Evolutionary conservation across 1,140 invertebrate genomes (phyloP).

Genomic region (Cyclargus thomasi): DNA sequence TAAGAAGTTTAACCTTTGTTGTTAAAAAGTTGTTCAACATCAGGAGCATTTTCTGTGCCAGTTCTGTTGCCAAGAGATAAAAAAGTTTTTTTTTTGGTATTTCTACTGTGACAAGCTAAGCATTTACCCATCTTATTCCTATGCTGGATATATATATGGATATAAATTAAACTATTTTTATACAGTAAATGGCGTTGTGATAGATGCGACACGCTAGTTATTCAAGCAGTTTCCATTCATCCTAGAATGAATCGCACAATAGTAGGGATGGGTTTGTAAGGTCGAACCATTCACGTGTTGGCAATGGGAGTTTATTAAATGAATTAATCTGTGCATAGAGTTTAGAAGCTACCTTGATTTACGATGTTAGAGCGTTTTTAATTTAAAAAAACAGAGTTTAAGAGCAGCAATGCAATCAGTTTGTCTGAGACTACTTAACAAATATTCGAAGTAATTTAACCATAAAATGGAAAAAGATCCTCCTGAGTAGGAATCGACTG

Average conservation of each 20-base stretch:
- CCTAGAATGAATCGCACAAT: slow-evolving; percentile 42
- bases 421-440: too few relatives aligned
- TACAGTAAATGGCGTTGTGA: slow-evolving; percentile 21
- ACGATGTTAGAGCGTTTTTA: background rate
- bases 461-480: too few relatives aligned
- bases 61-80: too few relatives aligned
- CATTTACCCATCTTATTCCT: too few relatives aligned
- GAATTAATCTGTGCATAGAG: slow-evolving; percentile 21
- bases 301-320: slow-evolving; percentile 32
- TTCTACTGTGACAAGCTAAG: too few relatives aligned
- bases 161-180: background rate
- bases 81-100: too few relatives aligned
- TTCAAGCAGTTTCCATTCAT: slow-evolving; percentile 44
- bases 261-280: slow-evolving; percentile 60
- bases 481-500: too few relatives aligned
- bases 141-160: background rate
- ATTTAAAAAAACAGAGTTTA: background rate
- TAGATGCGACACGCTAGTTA: slow-evolving; percentile 43
- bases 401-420: too few relatives aligned
- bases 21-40: too few relatives aligned
- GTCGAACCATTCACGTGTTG: slow-evolving; percentile 51
- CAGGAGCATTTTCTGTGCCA: too few relatives aligned
- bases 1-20: too few relatives aligned
- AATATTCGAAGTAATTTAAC: too few relatives aligned
- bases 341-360: slow-evolving; percentile 18